These are phyloP conservation scores for Thumatha senex DNA, from an alignment of 2,888 invertebrate species.

Conservation along the genomic window DNA sequence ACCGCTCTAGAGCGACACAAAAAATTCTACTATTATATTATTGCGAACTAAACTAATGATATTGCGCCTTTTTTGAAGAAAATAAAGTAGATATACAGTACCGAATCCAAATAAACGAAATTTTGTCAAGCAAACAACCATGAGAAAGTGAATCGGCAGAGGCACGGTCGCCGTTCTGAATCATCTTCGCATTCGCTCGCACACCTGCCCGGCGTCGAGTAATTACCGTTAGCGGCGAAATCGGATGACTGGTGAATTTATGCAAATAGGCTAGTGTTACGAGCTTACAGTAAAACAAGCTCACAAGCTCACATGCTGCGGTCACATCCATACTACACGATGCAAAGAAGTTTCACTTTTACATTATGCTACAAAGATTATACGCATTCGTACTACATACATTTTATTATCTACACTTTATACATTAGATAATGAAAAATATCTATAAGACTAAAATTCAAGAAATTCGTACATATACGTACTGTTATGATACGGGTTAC, in stretches of 20 bases:
- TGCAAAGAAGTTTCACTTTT: conserved; percentile 18
- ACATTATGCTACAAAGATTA: conserved; percentile 11
- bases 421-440: not conserved
- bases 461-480: too few relatives aligned
- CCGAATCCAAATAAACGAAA: conserved; percentile 24
- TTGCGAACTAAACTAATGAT: too few relatives aligned
- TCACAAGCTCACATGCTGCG: conserved; percentile 11
- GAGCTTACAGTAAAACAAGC: conserved; percentile 36
- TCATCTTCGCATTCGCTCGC: conserved; percentile 17
- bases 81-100: not conserved
- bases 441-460: not conserved
- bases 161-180: conserved; percentile 22
- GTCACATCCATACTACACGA: conserved; percentile 8
- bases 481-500: too few relatives aligned
- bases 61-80: too few relatives aligned
- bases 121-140: conserved; percentile 44
- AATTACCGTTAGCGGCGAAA: conserved; percentile 76
- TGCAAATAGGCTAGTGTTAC: conserved; percentile 70
- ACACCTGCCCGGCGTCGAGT: conserved; percentile 14
- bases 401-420: not conserved
- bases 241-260: conserved; percentile 62
- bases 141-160: conserved; percentile 68
- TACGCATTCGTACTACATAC: not conserved
- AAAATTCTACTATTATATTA: too few relatives aligned
- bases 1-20: too few relatives aligned